Evolutionary conservation across 2,113 vertebrate species (phyloP), one percentile per base, ranked within the genome.

Genomic region (Cynopterus brachyotis): DNA sequence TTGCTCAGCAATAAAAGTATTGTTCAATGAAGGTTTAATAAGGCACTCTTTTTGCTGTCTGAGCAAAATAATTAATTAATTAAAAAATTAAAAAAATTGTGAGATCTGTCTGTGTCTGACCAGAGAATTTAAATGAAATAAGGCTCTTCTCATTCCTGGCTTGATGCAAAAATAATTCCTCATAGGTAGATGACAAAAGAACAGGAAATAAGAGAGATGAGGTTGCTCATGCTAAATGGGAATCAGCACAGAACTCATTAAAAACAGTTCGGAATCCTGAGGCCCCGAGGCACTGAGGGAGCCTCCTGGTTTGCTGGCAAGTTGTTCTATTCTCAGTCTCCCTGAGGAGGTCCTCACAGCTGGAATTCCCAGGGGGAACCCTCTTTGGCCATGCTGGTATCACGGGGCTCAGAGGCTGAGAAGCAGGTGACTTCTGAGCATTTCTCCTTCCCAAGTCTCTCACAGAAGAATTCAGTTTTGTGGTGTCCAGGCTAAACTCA

Each of bases 401-500:
- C 0, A 1, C 64, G 10, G 35, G 40, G n/a, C 62, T 24, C 2
- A 0, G 28, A 15, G 30, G 62, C 26, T 3, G 5, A 0, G 40
- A 40, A 64, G 30, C n/a, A 11, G 55, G 76, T 20, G 60, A 64
- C n/a, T 32, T 26, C 16, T 6, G 35, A 73, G 70, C 59, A 69
- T 55, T 75, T 22, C 17, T 70, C 67, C 59, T 79, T 75, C 64
- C n/a, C 40, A 26, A 37, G 35, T 45, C 37, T 66, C 28, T 85
- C 40, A 62, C 10, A 3, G 9, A 64, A 90, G 78, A 22, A n/a
- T 15, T 20, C 30, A 47, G 55, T 15, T 35, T 22, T 69, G 26
- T 35, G 0, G 57, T 26, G 64, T 19, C 19, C 17, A 4, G 40
- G 35, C 19, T 9, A 57, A 47, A 64, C 42, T 24, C n/a, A 22